phyloP scores from a whole-genome alignment of 2,113 vertebrate genomes.

The Syngnathus typhle region DNA sequence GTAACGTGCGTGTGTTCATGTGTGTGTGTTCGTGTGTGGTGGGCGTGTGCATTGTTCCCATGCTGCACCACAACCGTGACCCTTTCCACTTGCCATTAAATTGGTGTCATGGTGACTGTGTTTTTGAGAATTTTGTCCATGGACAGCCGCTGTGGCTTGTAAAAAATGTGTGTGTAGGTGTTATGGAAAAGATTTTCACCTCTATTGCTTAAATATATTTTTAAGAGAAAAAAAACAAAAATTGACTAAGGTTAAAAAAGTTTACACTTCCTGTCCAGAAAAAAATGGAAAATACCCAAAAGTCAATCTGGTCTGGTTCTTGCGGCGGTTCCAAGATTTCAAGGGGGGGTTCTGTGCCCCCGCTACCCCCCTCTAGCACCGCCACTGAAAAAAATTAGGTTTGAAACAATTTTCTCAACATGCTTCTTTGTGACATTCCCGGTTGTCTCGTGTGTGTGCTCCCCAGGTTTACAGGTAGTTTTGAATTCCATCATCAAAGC shows the following conservation, averaged over 20 bases:
- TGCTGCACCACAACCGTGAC: background rate
- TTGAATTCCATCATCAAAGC: slow-evolving; percentile 99
- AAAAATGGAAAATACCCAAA: too few relatives aligned
- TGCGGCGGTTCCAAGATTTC: too few relatives aligned
- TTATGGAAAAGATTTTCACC: too few relatives aligned
- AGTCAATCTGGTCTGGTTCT: too few relatives aligned
- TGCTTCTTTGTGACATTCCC: background rate
- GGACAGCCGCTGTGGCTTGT: background rate
- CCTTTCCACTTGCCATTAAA: slow-evolving; percentile 7
- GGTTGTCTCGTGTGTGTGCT: background rate
- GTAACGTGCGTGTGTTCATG: slow-evolving; percentile 4
- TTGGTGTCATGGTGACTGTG: slow-evolving; percentile 12
- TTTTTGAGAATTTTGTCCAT: background rate
- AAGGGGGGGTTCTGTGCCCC: too few relatives aligned
- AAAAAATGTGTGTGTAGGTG: background rate
- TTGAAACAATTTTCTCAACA: too few relatives aligned
- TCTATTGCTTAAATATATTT: too few relatives aligned
- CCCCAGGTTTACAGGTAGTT: slow-evolving; percentile 95
- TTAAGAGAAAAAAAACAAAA: too few relatives aligned
- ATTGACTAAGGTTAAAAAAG: too few relatives aligned
- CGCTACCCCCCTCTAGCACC: too few relatives aligned
- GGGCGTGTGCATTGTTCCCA: slow-evolving; percentile 1
- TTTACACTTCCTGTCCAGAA: too few relatives aligned
- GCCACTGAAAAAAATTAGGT: too few relatives aligned
- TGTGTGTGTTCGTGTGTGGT: background rate